phyloP scores from a whole-genome alignment of 2,888 invertebrate genomes.

The Epistrophe grossulariae region DNA sequence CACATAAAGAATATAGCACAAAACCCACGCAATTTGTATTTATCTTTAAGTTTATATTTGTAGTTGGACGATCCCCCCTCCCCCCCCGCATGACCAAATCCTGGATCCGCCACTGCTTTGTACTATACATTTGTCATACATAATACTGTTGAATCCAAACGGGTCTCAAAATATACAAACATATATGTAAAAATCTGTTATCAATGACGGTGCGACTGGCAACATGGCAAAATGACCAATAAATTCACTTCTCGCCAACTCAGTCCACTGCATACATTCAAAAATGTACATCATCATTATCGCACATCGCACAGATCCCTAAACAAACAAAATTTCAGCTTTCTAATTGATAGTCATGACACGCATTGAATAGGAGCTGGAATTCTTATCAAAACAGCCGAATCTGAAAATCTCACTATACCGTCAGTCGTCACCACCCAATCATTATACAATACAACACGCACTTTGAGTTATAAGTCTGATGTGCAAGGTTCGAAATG shows the following conservation, averaged over 20 bases:
- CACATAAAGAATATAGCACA: no score
- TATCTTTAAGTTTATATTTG: no score
- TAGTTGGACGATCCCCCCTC: no score
- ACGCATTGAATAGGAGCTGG: slow-evolving; percentile 23
- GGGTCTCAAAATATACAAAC: not conserved
- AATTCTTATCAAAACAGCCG: slow-evolving; percentile 49
- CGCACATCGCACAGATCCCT: slow-evolving; percentile 6
- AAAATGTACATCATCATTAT: slow-evolving; percentile 28
- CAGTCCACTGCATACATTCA: not conserved
- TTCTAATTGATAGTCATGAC: slow-evolving; percentile 59
- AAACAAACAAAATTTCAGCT: slow-evolving; percentile 49
- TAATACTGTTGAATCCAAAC: slow-evolving; percentile 50
- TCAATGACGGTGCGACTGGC: not conserved
- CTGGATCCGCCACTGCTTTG: no score
- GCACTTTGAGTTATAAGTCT: slow-evolving; percentile 15
- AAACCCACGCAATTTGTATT: no score
- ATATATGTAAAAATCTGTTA: not conserved
- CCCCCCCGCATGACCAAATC: no score
- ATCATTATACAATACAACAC: not conserved
- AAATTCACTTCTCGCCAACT: not conserved
- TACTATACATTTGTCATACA: no score
- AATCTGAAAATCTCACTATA: slow-evolving; percentile 33
- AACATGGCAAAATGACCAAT: not conserved
- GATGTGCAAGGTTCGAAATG: slow-evolving; percentile 27
- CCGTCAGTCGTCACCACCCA: not conserved